Base-by-base conservation (phyloP, 2,888 invertebrate genomes). In the Papilio gigon region DNA sequence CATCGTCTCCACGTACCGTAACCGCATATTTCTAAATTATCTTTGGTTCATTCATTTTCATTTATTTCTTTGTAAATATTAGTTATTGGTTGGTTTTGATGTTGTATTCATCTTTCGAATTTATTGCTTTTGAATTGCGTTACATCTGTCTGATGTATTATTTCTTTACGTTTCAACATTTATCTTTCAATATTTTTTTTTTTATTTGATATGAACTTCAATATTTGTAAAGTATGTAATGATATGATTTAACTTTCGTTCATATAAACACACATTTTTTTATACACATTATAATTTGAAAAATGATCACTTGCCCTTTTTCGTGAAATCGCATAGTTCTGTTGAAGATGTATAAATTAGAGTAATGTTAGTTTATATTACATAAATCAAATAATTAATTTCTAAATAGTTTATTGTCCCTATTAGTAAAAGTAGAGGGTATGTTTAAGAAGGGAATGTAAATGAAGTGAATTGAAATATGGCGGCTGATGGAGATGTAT, bases 21-120 rank as follows among this genome's bases (percentile, higher is more conserved):
- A 30, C 35, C 20, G 30, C 60, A 50, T 30, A 12, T 67, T 56
- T 67, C 30, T 11, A 14, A 6, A 56, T 30, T 17, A 62, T 62
- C 40, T 53, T 60, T 9, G 27, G 30, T 35, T 20, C 27, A 60
- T 67, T 60, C 12, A 40, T 65, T 56, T 67, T 50, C 37, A 11
- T 47, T 37, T 37, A 35, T 50, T n/a, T 37, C 27, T 56, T 11
- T 56, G 8, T 25, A 60, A 67, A 50, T 60, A 50, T 67, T 67
- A 47, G 60, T 35, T 37, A 22, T 35, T 8, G 14, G 14, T 50
- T 37, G 20, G 60, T 17, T 27, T 60, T 20, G n/a, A 33, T 64
- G 8, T 20, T 20, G 42, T 47, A 30, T 56, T 20, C 20, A 56
- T 56, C 65, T 30, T 58, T 30, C 6, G 1, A n/a, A 33, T 33